Percentiles rank a stretch among this genome's conserved stretches.
Evolutionary conservation across 2,797 vertebrate genomes (phyloP).

Genomic region (Cetoscarus ocellatus): DNA sequence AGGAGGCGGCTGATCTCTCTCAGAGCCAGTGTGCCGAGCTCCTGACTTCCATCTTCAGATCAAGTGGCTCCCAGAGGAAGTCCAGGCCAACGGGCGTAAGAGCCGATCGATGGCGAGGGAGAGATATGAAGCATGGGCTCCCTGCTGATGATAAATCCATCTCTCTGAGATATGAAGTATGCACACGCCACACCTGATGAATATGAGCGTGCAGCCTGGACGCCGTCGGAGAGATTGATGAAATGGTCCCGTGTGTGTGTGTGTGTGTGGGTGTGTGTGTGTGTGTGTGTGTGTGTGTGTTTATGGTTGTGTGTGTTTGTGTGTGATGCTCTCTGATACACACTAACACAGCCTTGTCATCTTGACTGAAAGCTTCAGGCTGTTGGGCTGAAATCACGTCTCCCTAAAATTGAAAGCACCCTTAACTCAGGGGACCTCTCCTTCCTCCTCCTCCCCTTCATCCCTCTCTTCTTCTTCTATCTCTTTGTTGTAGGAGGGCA

Average conservation of each 20-base stretch:
- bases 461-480: background rate
- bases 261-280: no score
- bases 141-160: slow-evolving; percentile 66
- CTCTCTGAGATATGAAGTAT: slow-evolving; percentile 62
- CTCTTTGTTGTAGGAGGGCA: no score
- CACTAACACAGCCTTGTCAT: slow-evolving; percentile 47
- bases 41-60: slow-evolving; percentile 64
- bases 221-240: slow-evolving; percentile 60
- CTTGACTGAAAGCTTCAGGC: slow-evolving; percentile 71
- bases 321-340: background rate
- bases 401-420: slow-evolving; percentile 70
- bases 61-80: slow-evolving; percentile 57
- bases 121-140: slow-evolving; percentile 64
- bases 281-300: no score
- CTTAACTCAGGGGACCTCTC: slow-evolving; percentile 62
- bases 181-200: slow-evolving; percentile 69
- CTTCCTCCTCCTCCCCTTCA: slow-evolving; percentile 21
- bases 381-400: slow-evolving; percentile 59
- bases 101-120: slow-evolving; percentile 52
- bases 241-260: slow-evolving; percentile 39
- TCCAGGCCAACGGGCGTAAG: slow-evolving; percentile 29
- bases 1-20: slow-evolving; percentile 25
- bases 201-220: slow-evolving; percentile 47
- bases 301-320: no score
- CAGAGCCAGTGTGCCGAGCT: slow-evolving; percentile 64